Evolutionary conservation across 2,797 vertebrate genomes (phyloP).

Genomic region (Setipinna tenuifilis): DNA sequence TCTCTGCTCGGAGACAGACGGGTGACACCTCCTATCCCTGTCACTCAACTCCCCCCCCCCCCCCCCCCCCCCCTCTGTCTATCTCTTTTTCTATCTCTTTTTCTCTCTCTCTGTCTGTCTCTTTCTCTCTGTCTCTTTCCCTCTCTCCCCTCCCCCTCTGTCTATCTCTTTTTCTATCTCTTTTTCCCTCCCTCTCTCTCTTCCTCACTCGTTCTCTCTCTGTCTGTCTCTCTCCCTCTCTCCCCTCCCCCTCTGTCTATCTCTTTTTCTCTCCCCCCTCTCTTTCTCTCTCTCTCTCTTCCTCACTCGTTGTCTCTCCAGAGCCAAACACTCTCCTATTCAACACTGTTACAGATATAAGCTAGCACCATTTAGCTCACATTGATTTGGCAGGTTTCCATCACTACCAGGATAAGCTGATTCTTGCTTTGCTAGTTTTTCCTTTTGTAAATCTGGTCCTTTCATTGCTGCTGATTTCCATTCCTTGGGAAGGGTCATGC

Average conservation of each 20-base stretch:
- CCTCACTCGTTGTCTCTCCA: background rate
- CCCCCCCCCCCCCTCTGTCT: background rate
- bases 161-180: no score
- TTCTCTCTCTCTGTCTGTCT: background rate
- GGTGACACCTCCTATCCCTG: background rate
- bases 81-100: background rate
- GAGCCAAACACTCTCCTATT: background rate
- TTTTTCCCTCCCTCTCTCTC: background rate
- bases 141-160: no score
- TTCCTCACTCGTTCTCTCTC: background rate
- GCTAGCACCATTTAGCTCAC: background rate
- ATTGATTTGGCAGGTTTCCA: background rate
- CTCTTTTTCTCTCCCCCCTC: constrained; percentile 52
- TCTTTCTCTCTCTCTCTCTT: background rate
- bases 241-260: constrained; percentile 59
- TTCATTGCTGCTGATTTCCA: background rate
- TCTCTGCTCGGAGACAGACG: background rate
- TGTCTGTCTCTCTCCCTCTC: constrained; percentile 46
- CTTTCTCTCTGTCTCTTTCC: no score
- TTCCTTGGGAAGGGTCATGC: background rate
- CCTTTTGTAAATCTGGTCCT: background rate
- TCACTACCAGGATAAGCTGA: background rate
- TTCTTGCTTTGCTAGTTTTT: background rate
- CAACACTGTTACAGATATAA: background rate
- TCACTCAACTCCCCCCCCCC: background rate